phyloP scores from a whole-genome alignment of 64 coral and sea anemone species.

The Dendrophyllia cribrosa region DNA sequence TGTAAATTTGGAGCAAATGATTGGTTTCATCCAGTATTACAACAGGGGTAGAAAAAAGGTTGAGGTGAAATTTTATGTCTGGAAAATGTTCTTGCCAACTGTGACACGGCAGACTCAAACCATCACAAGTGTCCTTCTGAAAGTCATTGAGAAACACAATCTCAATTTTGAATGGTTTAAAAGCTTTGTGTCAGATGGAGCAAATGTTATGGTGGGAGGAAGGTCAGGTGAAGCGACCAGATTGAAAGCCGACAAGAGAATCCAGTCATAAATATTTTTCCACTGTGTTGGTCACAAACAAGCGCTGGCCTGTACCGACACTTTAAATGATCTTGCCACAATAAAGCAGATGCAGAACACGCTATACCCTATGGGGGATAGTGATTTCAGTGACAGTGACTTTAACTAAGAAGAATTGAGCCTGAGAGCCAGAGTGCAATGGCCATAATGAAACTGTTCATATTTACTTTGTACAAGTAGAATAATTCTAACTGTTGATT shows the following conservation, averaged over 20 bases:
- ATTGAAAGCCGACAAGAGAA: conserved; percentile 14
- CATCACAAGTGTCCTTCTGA: conserved; percentile 13
- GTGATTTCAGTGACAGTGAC: too few relatives aligned
- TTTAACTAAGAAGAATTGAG: too few relatives aligned
- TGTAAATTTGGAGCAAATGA: conserved; percentile 15
- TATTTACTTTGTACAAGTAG: too few relatives aligned
- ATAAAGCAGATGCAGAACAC: conserved; percentile 25
- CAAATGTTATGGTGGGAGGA: not conserved
- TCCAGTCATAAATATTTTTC: conserved; percentile 12
- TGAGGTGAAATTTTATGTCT: conserved; percentile 1
- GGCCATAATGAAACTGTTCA: too few relatives aligned
- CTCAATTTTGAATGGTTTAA: conserved; percentile 16
- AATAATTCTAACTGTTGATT: too few relatives aligned
- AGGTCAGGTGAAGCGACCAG: conserved; percentile 17
- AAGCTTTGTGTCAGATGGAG: not conserved
- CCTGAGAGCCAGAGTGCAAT: too few relatives aligned
- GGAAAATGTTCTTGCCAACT: not conserved
- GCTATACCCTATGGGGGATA: not conserved
- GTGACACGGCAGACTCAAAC: not conserved
- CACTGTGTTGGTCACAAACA: conserved; percentile 28
- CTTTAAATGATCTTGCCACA: conserved; percentile 29
- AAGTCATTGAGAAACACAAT: conserved; percentile 5
- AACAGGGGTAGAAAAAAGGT: not conserved
- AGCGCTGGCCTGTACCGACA: conserved; percentile 26
- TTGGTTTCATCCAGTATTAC: conserved; percentile 2